Evolutionary conservation across 2,797 vertebrate genomes (phyloP), one percentile per base, ranked within the genome.

Genomic region (Aulostomus chinensis): DNA sequence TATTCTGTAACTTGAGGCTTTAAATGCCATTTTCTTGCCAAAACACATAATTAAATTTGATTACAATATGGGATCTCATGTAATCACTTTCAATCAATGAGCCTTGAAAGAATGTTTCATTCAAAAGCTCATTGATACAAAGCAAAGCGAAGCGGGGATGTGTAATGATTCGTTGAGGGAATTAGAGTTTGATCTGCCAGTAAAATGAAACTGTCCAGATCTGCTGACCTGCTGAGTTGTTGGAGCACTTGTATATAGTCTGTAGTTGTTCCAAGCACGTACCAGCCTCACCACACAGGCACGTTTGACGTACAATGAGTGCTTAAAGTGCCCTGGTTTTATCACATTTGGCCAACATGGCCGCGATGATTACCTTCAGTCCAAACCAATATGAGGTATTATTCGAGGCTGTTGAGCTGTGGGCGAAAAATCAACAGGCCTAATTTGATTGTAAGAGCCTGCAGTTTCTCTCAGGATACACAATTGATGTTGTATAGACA

Each of bases 321-420:
- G 31, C 50, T 66, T 47, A 45, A 35, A 50, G 25, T 29, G 37
- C 10, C 26, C 25, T 39, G 15, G 55, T 63, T 76, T 74, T 61
- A 76, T 75, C 63, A 59, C 53, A 58, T 51, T 56, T 53, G 30
- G 41, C 39, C 10, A 57, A 51, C 30, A 25, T 32, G 57, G 29
- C 35, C 37, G 31, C 34, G 42, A 58, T 24, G 5, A 79, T 76
- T 68, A 64, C 49, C 33, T 73, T 39, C 43, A 76, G 83, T 83
- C 85, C 86, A 76, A 92, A 82, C 78, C 79, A 80, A 84, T 77
- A 74, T 85, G 88, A 91, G 87, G 73, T 57, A 46, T 81, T 59
- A 77, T 73, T 80, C 58, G 82, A 80, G 77, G 72, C 59, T 84
- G 78, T 80, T 81, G 85, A 85, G 18, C 63, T 58, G 69, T 87